Evolutionary conservation across 2,797 vertebrate species (phyloP), one percentile per base, ranked within the genome.

Genomic region (Myotis daubentonii): DNA sequence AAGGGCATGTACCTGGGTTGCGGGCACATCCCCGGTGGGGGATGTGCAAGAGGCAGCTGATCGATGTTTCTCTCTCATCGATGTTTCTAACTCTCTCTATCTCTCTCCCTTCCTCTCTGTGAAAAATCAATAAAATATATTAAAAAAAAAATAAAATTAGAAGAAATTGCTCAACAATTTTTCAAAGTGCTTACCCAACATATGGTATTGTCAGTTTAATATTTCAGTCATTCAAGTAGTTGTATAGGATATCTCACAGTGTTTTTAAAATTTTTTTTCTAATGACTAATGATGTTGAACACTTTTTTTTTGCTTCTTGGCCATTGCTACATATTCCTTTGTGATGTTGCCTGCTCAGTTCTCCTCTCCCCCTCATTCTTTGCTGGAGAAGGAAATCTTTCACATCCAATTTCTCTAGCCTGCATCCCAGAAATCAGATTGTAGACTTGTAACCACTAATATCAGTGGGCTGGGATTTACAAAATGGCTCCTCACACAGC

Each of bases 371-470:
- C 23, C 38, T 57, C 76, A 71, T 78, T 93, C 75, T 74, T 44
- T 93, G 57, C 75, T 71, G 30, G 65, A 93, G 91, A 75, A 96
- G 74, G 91, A 92, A 87, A 65, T 90, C 79, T 95, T 90, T 96
- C 25, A 41, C 88, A 95, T 95, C 66, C 38, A 70, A 95, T 96
- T 95, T 95, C 51, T 91, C 13, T 75, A 65, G 78, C n/a, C 38
- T 79, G 68, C 47, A 75, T 92, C 86, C 72, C 80, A 51, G 94
- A 95, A 86, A 94, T 93, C 33, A 87, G 76, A 92, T 89, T 85
- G 71, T 13, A 91, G 68, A 74, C 12, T 86, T 38, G 70, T 87
- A 28, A 85, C 55, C 72, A 90, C 66, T 84, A 55, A 75, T 76
- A 17, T 30, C 62, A 68, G 80, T 23, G 28, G 91, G n/a, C 57